These are phyloP conservation scores for Psilopsiagon aurifrons DNA, from an alignment of 2,113 vertebrate species.

Conservation along the genomic window DNA sequence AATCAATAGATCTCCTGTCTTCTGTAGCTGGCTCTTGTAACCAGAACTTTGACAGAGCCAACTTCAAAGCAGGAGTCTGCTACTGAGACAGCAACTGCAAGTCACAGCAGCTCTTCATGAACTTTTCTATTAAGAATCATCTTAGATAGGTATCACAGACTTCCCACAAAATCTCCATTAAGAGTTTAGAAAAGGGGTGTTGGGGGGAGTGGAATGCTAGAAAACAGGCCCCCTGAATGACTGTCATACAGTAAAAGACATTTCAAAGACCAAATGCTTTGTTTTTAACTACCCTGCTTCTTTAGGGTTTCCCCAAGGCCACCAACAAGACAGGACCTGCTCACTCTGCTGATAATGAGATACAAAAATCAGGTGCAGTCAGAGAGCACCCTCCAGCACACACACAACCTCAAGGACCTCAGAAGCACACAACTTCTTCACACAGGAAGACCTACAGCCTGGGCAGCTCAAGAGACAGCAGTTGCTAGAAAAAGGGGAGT, in stretches of 20 bases:
- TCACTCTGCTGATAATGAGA: neutral
- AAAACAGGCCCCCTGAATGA: neutral
- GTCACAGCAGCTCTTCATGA: neutral
- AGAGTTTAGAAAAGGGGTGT: neutral
- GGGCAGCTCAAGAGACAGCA: neutral
- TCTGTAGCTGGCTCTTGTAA: neutral
- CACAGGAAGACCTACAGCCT: rapidly evolving
- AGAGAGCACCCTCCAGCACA: neutral
- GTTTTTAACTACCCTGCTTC: neutral
- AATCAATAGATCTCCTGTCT: neutral
- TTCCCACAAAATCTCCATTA: neutral
- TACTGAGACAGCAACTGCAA: neutral
- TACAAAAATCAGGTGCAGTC: neutral
- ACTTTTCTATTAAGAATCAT: neutral
- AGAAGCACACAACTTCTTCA: neutral
- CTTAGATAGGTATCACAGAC: neutral
- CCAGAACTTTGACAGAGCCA: neutral
- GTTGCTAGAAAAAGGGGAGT: neutral
- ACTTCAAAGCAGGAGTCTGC: neutral
- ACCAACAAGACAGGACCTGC: neutral
- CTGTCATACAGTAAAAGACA: neutral
- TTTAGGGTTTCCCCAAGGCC: neutral
- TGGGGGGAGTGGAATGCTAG: neutral
- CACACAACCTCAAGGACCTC: neutral
- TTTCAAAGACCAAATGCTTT: slow-evolving; percentile 1